These are phyloP conservation scores for Hedya salicella DNA, from an alignment of 2,888 invertebrate species.

Conservation along the genomic window DNA sequence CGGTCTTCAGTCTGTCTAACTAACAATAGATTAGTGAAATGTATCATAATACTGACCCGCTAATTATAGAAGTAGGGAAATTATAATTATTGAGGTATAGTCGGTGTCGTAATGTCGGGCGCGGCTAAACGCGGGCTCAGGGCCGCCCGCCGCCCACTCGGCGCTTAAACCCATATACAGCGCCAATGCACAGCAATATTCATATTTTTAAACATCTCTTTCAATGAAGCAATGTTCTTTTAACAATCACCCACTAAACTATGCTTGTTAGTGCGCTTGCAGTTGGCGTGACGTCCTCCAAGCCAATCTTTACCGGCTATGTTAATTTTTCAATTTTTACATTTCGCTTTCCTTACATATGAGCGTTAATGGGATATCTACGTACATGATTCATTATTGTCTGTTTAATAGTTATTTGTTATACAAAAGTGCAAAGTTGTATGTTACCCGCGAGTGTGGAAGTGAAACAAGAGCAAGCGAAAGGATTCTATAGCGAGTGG, in stretches of 20 bases:
- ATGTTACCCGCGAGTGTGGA: no score
- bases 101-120: conserved; percentile 72
- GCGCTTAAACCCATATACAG: conserved; percentile 81
- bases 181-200: conserved; percentile 74
- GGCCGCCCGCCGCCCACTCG: conserved; percentile 82
- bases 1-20: background rate
- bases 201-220: conserved; percentile 72
- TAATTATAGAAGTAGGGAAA: conserved; percentile 49
- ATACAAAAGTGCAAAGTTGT: no score
- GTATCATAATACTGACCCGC: conserved; percentile 3
- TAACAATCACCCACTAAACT: conserved; percentile 57
- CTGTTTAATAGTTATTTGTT: no score
- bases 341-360: background rate
- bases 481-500: no score
- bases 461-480: no score
- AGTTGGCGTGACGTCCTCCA: conserved; percentile 28
- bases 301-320: no score
- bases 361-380: no score
- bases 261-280: conserved; percentile 35
- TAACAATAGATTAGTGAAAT: background rate
- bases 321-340: conserved; percentile 4
- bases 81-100: conserved; percentile 65
- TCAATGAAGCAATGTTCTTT: conserved; percentile 72
- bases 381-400: no score
- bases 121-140: conserved; percentile 78